Evolutionary conservation across 1,140 invertebrate genomes (phyloP).

Genomic region (Anastrepha ludens): DNA sequence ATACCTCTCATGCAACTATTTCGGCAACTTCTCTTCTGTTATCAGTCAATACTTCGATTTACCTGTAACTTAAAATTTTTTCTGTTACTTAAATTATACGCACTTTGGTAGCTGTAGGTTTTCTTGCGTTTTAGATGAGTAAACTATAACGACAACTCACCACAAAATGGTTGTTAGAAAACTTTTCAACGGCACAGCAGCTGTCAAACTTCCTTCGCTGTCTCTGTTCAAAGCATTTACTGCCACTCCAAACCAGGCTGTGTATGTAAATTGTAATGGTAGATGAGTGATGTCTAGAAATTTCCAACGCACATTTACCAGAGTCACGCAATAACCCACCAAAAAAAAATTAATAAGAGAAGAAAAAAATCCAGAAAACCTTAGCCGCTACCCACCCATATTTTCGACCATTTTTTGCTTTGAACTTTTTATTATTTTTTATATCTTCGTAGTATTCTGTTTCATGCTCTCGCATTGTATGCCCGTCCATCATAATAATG

Average conservation of each 20-base stretch:
- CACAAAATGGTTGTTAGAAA: too few species aligned
- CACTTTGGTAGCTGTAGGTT: too few species aligned
- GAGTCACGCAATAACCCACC: not conserved
- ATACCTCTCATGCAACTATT: too few species aligned
- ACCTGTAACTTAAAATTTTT: not conserved
- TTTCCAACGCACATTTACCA: not conserved
- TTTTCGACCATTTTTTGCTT: not conserved
- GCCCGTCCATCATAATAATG: conserved; percentile 46
- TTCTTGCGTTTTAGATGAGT: too few species aligned
- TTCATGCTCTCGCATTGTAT: conserved; percentile 24
- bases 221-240: not conserved
- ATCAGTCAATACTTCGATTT: too few species aligned
- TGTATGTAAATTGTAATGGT: not conserved
- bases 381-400: not conserved
- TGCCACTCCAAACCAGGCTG: not conserved
- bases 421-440: not conserved
- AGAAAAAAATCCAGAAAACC: not conserved
- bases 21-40: too few species aligned
- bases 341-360: not conserved
- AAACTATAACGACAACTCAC: too few species aligned
- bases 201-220: not conserved
- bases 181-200: too few species aligned
- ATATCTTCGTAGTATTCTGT: not conserved
- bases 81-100: not conserved
- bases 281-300: not conserved